A percentile compares a stretch with the other conserved stretches of the same genome.
Evolutionary conservation across 2,797 vertebrate genomes (phyloP).

Genomic region (Enteromius radiatus): DNA sequence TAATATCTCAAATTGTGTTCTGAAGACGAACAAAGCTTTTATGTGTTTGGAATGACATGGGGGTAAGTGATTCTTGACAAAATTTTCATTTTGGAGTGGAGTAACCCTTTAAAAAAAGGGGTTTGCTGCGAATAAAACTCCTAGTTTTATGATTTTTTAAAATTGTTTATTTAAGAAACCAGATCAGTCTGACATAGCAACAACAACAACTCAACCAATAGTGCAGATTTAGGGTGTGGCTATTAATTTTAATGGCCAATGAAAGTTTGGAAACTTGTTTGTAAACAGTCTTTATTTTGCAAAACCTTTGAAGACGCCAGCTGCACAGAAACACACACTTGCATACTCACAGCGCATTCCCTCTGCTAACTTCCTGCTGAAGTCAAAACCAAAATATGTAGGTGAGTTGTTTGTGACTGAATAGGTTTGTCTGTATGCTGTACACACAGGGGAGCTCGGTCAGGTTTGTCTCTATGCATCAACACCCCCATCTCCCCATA

Average conservation of each 20-base stretch:
- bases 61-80: too few relatives aligned
- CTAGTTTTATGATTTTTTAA: too few relatives aligned
- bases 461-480: constrained; percentile 62
- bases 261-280: constrained; percentile 1
- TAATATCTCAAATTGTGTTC: too few relatives aligned
- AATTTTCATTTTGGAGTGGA: too few relatives aligned
- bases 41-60: too few relatives aligned
- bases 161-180: background rate
- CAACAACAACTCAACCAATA: background rate
- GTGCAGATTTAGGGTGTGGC: background rate
- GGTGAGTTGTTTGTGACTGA: constrained; percentile 39
- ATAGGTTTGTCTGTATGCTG: constrained; percentile 8
- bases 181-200: background rate
- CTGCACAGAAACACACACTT: background rate
- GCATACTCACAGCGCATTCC: background rate
- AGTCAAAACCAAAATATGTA: constrained; percentile 21
- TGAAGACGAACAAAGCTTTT: too few relatives aligned
- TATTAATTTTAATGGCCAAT: background rate
- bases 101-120: background rate
- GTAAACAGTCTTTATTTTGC: background rate
- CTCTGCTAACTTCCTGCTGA: constrained; percentile 6
- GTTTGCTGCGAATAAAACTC: background rate
- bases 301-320: background rate
- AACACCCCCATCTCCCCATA: constrained; percentile 65
- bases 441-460: constrained; percentile 26